These are phyloP conservation scores for Pachymerium ferrugineum DNA, from an alignment of 2,888 invertebrate genomes.

Conservation along the genomic window DNA sequence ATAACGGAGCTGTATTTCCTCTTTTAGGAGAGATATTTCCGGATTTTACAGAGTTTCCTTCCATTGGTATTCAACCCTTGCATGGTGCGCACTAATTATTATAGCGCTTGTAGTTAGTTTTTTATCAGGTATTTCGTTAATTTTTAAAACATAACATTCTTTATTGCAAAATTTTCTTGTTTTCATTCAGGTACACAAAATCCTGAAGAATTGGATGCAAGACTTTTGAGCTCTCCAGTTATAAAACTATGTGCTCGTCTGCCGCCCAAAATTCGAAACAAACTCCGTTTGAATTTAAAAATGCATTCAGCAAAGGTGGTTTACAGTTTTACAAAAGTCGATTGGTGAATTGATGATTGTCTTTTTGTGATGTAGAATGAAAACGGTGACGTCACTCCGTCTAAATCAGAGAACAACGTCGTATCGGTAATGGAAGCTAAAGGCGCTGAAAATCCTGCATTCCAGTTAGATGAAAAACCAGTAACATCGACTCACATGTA, in stretches of 20 bases:
- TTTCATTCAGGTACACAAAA: not conserved
- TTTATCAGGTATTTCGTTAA: not conserved
- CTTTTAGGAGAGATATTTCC: not conserved
- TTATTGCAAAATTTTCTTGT: not conserved
- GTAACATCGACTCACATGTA: no score
- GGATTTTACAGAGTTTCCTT: conserved; percentile 27
- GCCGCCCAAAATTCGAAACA: not conserved
- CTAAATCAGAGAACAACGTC: not conserved
- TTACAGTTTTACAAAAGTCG: not conserved
- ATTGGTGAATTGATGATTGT: no score
- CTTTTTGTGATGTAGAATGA: no score
- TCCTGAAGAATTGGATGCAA: conserved; percentile 1
- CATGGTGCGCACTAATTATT: not conserved
- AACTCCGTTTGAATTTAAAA: not conserved
- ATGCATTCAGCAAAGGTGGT: not conserved
- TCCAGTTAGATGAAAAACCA: not conserved
- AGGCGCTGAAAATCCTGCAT: not conserved
- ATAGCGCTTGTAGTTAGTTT: conserved; percentile 6
- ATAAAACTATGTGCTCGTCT: not conserved
- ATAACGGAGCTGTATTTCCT: no score
- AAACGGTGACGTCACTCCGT: not conserved
- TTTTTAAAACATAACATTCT: not conserved
- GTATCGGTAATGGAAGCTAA: not conserved
- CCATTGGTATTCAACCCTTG: conserved; percentile 29
- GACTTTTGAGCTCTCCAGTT: not conserved